Evolutionary conservation across 1,140 invertebrate species (phyloP), one percentile per base, ranked within the genome.

Genomic region (Elymnias hypermnestra): DNA sequence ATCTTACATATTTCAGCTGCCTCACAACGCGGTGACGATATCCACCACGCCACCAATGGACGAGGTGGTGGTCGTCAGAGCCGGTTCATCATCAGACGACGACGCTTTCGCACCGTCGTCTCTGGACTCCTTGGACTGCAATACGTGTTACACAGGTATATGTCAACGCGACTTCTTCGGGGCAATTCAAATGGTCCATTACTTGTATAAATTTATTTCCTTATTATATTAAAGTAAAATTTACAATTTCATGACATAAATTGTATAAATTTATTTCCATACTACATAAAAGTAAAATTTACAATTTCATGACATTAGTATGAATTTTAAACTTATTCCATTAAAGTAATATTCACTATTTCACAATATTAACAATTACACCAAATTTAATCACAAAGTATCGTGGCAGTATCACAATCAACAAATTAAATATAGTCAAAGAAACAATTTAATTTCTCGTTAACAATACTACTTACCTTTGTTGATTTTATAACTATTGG

Each of bases 41-140:
- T 88, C 94, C 1, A 89, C 92, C 12, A 91, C 92, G 4, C 74
- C 73, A 22, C 70, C 71, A 2, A 71, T 74, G n/a, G 88, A 90
- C 71, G 92, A 94, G 64, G 93, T 94, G 10, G 89, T 94, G 0
- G 94, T 94, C 14, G 91, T 94, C 2, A 90, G 93, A 0, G 93
- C 94, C 45, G 92, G 92, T 54, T 92, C 89, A 5, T 94, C 92
- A 0, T 90, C 89, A 0, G 91, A 93, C 53, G 92, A 93, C 36
- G 92, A 93, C 53, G 91, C 90, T 57, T 85, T 87, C 72, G 77
- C 83, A 13, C 74, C 91, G 83, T 57, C 77, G 3, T 93, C 91
- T 36, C 74, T 94, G 28, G 92, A 94, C 72, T 93, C 92, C 31
- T 70, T 94, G 5, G 93, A 94, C 52, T 91, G 90, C 87, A 50